Percentiles rank a stretch among this genome's conserved stretches.
phyloP scores from a whole-genome alignment of 2,797 vertebrate genomes.

The Channallabes apus region DNA sequence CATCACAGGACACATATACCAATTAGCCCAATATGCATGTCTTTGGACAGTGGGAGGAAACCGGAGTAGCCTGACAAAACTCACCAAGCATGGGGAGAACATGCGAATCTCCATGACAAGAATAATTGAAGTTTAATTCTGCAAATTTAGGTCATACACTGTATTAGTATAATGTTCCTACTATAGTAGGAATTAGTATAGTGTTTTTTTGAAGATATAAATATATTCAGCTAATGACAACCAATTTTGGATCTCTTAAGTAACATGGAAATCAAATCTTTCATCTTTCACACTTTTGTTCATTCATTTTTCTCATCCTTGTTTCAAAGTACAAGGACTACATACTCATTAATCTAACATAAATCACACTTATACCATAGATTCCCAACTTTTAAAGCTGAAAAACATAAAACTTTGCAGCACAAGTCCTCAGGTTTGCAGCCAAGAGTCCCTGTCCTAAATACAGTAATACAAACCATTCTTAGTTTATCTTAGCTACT shows the following conservation, averaged over 20 bases:
- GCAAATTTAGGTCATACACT: not conserved
- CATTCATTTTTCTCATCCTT: not conserved
- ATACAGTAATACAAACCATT: slow-evolving; percentile 27
- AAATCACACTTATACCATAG: not conserved
- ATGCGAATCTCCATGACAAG: not conserved
- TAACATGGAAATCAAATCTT: not conserved
- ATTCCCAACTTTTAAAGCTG: not conserved
- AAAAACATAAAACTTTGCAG: not conserved
- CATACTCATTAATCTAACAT: not conserved
- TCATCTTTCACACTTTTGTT: not conserved
- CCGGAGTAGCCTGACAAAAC: no score
- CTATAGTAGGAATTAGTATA: not conserved
- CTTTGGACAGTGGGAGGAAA: no score
- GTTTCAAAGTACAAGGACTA: not conserved
- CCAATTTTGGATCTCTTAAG: not conserved
- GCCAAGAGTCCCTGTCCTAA: slow-evolving; percentile 8
- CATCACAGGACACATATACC: no score
- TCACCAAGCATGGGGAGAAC: no score
- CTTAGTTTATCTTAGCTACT: slow-evolving; percentile 13
- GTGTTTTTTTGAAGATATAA: not conserved
- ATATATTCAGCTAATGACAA: not conserved
- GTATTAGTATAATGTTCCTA: not conserved
- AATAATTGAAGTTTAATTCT: not conserved
- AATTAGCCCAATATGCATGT: no score
- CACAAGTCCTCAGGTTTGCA: slow-evolving; percentile 1